Conservation (phyloP, 2,113 vertebrate species). For the Tychaedon coryphoeus region DNA sequence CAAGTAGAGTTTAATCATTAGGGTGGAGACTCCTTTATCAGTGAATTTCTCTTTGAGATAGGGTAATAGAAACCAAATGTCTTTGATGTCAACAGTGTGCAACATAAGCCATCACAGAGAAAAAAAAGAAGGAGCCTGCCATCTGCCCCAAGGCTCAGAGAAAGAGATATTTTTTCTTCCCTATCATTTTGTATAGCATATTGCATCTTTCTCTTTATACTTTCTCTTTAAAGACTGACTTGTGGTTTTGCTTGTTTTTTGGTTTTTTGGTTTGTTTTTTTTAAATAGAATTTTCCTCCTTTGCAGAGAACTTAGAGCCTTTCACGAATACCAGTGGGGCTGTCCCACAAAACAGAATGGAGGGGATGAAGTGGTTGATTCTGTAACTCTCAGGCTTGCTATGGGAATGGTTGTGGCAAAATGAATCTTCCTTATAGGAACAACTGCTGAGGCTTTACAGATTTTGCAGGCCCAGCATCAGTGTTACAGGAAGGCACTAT, state of each 20-base stretch:
- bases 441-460: not conserved
- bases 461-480: not conserved
- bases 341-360: not conserved
- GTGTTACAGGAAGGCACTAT: not conserved
- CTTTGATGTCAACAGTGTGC: slow-evolving; percentile 59
- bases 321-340: fast-evolving
- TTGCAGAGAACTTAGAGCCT: not conserved
- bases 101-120: not conserved
- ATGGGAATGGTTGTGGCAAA: not conserved
- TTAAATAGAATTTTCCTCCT: not conserved
- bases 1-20: slow-evolving; percentile 54
- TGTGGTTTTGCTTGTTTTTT: not conserved
- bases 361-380: not conserved
- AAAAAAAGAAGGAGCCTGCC: not conserved
- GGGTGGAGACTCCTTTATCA: slow-evolving; percentile 71
- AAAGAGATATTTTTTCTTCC: not conserved
- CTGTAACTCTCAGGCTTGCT: not conserved
- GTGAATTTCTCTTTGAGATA: slow-evolving; percentile 33
- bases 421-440: not conserved
- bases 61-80: slow-evolving; percentile 45
- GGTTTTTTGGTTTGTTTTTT: not conserved
- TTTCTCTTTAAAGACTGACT: not conserved
- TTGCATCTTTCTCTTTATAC: not conserved
- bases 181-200: not conserved
- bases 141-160: not conserved